These are phyloP conservation scores for Acronicta psi DNA, from an alignment of 2,888 invertebrate genomes.

Conservation along the genomic window DNA sequence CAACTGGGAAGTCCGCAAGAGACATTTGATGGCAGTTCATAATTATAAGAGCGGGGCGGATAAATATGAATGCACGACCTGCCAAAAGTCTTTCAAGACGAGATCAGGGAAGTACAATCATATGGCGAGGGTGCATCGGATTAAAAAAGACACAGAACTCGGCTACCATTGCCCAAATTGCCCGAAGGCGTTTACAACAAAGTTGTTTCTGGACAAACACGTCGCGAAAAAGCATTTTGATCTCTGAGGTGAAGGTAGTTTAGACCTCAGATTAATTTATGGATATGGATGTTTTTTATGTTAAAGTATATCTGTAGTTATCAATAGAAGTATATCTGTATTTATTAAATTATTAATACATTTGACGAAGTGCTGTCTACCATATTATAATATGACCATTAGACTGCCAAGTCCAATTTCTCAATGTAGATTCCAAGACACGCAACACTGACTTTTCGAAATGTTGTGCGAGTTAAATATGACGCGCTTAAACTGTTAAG, in stretches of 20 bases:
- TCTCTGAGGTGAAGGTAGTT: slow-evolving; percentile 54
- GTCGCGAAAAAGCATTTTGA: slow-evolving; percentile 87
- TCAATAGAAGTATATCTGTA: too few species aligned
- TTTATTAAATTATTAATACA: too few species aligned
- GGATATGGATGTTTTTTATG: too few species aligned
- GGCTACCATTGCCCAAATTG: slow-evolving; percentile 86
- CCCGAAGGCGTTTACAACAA: slow-evolving; percentile 86
- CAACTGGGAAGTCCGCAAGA: slow-evolving; percentile 82
- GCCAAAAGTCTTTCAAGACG: slow-evolving; percentile 82
- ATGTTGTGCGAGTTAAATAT: too few species aligned
- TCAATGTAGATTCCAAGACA: too few species aligned
- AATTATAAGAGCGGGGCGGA: slow-evolving; percentile 81
- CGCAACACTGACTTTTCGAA: too few species aligned
- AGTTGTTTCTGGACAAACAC: slow-evolving; percentile 88
- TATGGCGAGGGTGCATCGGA: slow-evolving; percentile 81
- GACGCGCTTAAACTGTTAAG: too few species aligned
- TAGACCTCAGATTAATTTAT: too few species aligned
- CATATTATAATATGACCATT: too few species aligned
- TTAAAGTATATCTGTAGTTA: too few species aligned
- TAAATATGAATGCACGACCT: slow-evolving; percentile 80
- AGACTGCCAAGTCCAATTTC: too few species aligned
- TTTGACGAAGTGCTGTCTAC: too few species aligned
- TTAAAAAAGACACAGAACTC: slow-evolving; percentile 81
- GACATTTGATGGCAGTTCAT: slow-evolving; percentile 82
- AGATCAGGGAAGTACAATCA: slow-evolving; percentile 85